A percentile compares a stretch with the other conserved stretches of the same genome.
Conservation (phyloP, 1,140 invertebrate species). For the Drosophila persimilis region DNA sequence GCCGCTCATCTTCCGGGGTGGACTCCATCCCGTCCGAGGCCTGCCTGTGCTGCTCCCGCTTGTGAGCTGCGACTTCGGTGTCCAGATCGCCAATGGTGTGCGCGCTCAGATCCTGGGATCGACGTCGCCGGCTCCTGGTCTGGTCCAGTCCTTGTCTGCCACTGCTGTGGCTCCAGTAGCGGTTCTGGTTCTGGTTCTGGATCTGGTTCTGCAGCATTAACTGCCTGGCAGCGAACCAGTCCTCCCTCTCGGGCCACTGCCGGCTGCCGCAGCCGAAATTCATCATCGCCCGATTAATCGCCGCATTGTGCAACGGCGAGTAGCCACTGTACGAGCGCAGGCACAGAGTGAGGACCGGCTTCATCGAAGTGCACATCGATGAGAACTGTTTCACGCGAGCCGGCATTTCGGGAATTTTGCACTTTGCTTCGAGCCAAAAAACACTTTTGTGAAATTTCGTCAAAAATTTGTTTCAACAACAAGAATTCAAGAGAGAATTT, state of each 20-base stretch:
- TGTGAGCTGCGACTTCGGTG: too few relatives aligned
- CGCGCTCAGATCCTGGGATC: not conserved
- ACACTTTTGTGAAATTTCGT: not conserved
- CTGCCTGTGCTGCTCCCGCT: too few relatives aligned
- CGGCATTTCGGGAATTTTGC: too few relatives aligned
- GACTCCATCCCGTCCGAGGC: too few relatives aligned
- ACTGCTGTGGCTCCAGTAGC: conserved; percentile 1
- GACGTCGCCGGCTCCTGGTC: not conserved
- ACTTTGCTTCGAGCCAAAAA: not conserved
- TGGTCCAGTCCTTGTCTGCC: not conserved
- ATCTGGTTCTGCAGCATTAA: conserved; percentile 1
- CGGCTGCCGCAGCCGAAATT: not conserved
- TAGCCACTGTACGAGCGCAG: not conserved
- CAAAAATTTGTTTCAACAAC: not conserved
- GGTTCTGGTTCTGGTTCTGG: not conserved
- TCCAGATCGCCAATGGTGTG: not conserved
- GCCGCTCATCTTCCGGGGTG: too few relatives aligned
- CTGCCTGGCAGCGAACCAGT: conserved; percentile 5
- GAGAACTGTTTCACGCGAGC: conserved; percentile 1
- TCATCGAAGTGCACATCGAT: not conserved
- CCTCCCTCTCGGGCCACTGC: conserved; percentile 25
- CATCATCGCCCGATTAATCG: not conserved
- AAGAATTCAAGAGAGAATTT: not conserved
- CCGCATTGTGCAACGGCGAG: not conserved
- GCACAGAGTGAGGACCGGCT: not conserved